phyloP scores from a whole-genome alignment of 2,113 vertebrate genomes.

The Dromaius novaehollandiae region DNA sequence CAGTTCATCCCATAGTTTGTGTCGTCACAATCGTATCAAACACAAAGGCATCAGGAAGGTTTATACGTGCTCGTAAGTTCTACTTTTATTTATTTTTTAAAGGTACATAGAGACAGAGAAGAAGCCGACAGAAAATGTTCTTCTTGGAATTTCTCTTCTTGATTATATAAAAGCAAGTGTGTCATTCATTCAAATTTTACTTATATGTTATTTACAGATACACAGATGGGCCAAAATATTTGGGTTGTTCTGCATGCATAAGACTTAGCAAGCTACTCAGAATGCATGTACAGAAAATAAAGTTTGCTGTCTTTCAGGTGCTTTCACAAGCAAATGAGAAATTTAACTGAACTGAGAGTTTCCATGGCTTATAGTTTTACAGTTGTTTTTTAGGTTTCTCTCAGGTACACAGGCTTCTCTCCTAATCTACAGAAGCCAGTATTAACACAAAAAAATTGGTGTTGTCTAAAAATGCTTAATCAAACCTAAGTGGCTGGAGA shows the following conservation, averaged over 20 bases:
- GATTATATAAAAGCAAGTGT: not conserved
- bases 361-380: too few species aligned
- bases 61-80: slow-evolving; percentile 92
- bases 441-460: not conserved
- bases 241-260: not conserved
- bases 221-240: not conserved
- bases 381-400: not conserved
- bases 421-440: not conserved
- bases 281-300: not conserved
- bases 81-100: not conserved
- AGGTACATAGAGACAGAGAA: not conserved
- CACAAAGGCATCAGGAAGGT: slow-evolving; percentile 94
- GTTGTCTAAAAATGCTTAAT: not conserved
- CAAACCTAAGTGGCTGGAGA: not conserved
- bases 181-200: not conserved
- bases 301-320: not conserved
- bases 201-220: not conserved
- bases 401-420: not conserved
- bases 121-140: fast-evolving
- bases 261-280: not conserved
- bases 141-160: not conserved
- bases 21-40: slow-evolving; percentile 96
- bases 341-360: not conserved
- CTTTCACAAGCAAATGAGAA: not conserved
- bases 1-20: slow-evolving; percentile 96